Percentiles rank a stretch among this genome's conserved stretches.
phyloP scores from a whole-genome alignment of 2,797 vertebrate species.

The Presbytis comata region DNA sequence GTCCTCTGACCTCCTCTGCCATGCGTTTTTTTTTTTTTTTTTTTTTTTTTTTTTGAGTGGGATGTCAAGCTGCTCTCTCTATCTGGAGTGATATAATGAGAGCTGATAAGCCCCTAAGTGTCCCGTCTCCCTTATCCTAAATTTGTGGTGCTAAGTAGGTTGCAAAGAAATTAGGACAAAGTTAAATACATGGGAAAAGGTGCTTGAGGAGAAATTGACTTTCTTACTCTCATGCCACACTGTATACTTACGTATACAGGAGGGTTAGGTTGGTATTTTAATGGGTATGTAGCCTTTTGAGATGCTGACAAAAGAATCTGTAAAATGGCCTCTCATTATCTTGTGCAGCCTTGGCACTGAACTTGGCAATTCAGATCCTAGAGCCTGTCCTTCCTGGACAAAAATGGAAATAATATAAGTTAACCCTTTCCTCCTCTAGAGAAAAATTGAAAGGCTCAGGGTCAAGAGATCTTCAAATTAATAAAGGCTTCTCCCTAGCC shows the following conservation, averaged over 20 bases:
- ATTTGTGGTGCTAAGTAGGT: neutral
- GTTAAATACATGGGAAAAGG: neutral
- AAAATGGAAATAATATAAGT: slow-evolving; percentile 23
- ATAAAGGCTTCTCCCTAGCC: slow-evolving; percentile 5
- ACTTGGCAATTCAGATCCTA: neutral
- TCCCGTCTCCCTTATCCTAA: neutral
- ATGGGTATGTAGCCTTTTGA: neutral
- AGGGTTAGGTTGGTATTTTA: neutral
- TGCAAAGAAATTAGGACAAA: neutral
- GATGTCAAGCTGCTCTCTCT: neutral
- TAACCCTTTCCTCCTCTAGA: slow-evolving; percentile 2
- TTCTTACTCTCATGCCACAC: neutral
- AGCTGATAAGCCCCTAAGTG: neutral
- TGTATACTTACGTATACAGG: neutral
- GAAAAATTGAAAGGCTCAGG: slow-evolving; percentile 1
- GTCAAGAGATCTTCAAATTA: slow-evolving; percentile 15
- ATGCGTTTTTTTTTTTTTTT: too few relatives aligned
- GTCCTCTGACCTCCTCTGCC: neutral
- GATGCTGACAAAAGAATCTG: neutral
- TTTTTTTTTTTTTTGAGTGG: neutral
- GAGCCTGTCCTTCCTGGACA: neutral
- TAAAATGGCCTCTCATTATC: slow-evolving; percentile 11
- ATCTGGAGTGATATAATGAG: neutral
- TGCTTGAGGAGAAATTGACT: neutral
- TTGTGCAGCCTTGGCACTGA: neutral